Conservation (phyloP, 2,113 vertebrate species). For the Conger conger region DNA sequence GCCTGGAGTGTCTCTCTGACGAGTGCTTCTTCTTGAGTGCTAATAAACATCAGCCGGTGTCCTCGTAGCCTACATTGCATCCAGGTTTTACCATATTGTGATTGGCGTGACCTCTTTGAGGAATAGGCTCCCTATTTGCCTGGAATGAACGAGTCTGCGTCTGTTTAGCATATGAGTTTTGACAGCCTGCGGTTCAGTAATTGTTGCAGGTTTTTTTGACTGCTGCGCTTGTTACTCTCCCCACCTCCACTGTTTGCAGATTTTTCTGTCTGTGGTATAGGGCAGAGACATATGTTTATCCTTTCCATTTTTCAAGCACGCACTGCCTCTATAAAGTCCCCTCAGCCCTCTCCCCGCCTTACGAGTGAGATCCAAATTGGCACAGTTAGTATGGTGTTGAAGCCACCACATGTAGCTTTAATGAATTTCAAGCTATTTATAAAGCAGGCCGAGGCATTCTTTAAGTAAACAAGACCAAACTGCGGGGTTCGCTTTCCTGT, state of each 20-base stretch:
- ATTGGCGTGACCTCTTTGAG: not conserved
- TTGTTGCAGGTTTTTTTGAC: slow-evolving; percentile 49
- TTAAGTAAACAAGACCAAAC: not conserved
- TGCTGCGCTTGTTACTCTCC: not conserved
- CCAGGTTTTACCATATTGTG: not conserved
- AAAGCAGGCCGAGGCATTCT: not conserved
- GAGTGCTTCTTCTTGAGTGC: not conserved
- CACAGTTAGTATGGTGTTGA: slow-evolving; percentile 12
- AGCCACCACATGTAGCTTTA: slow-evolving; percentile 3
- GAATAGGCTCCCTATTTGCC: not conserved
- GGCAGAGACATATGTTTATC: slow-evolving; percentile 15
- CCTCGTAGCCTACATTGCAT: not conserved
- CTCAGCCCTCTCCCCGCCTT: slow-evolving; percentile 1
- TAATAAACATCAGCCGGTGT: not conserved
- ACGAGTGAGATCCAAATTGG: not conserved
- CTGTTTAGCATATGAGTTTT: slow-evolving; percentile 21
- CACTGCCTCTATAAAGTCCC: not conserved
- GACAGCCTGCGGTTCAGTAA: slow-evolving; percentile 40
- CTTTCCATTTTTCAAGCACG: slow-evolving; percentile 31
- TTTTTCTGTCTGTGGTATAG: not conserved
- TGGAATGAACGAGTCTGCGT: slow-evolving; percentile 44
- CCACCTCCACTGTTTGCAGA: not conserved
- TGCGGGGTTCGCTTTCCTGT: not conserved
- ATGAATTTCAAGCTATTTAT: slow-evolving; percentile 1
- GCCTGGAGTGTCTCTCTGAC: not conserved